Base-by-base conservation (phyloP, 2,113 vertebrate species). In the Alaudala cheleensis region DNA sequence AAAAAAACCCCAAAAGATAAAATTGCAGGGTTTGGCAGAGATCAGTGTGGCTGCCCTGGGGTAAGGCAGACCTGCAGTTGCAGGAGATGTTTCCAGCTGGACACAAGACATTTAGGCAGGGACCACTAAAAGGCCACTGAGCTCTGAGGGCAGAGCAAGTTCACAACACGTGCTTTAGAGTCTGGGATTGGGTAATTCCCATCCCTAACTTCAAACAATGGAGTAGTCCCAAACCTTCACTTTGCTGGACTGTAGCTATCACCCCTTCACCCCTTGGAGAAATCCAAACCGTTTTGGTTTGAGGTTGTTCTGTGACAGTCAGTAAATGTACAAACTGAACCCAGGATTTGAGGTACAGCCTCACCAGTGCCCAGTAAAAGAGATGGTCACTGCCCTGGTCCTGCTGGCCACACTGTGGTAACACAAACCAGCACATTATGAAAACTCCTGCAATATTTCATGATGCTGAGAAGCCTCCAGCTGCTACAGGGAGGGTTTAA, bases 41-140 rank as follows among this genome's bases (percentile, higher is more conserved):
- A 53, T 29, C n/a, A 18, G 39, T 0, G 0, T 2, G 7, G 20
- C 31, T 53, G 33, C 42, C 45, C 18, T 5, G 37, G 47, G 21
- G 21, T 11, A 33, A 25, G 34, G 45, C 22, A 65, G 47, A 45
- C 12, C 76, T 73, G 50, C 12, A 51, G 1, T 0, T 42, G 40
- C 6, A 33, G 39, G 50, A 33, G 45, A 14, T 17, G 3, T 28
- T 87, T 86, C 86, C 72, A 69, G 54, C 1, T 60, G 60, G 74
- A 60, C 56, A 86, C 10, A 26, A 65, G 50, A 40, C 14, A 9
- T 44, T 22, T 15, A 45, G 76, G 13, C 28, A 53, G 26, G 39
- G 45, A n/a, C 28, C 66, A 69, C 15, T 61, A 34, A 45, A 33
- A 66, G 12, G 22, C 37, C 49, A 11, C 19, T 16, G 34, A 65